phyloP scores from a whole-genome alignment of 2,113 vertebrate species.

The Aegotheles bennettii region DNA sequence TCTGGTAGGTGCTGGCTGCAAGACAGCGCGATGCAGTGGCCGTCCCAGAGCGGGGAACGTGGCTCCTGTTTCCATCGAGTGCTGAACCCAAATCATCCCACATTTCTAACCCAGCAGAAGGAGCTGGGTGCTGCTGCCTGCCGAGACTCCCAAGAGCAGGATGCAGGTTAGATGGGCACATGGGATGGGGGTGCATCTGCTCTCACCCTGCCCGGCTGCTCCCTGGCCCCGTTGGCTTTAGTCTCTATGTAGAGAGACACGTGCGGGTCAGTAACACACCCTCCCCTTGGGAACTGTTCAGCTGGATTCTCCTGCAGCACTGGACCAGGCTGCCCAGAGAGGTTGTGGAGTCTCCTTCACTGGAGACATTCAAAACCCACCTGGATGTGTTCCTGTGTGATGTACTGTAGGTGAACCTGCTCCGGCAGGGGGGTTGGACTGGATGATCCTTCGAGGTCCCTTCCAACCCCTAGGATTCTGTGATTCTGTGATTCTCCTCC shows the following conservation, averaged over 20 bases:
- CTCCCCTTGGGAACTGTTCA: accelerated
- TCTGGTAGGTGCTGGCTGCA: background rate
- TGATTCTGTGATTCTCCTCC: too few relatives aligned
- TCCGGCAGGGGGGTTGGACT: too few relatives aligned
- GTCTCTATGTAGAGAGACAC: background rate
- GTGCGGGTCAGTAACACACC: background rate
- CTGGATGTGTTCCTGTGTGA: too few relatives aligned
- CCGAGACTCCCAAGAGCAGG: background rate
- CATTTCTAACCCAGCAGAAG: background rate
- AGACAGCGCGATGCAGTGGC: accelerated
- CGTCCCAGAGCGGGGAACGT: accelerated
- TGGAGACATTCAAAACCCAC: too few relatives aligned
- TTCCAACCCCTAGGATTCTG: too few relatives aligned
- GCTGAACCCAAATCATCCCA: background rate
- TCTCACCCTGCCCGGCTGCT: background rate
- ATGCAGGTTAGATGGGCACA: background rate
- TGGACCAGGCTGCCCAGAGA: too few relatives aligned
- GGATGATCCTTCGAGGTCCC: too few relatives aligned
- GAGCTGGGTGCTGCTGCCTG: background rate
- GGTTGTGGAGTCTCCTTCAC: too few relatives aligned
- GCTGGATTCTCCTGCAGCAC: background rate
- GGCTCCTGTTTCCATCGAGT: background rate
- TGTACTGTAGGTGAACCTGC: too few relatives aligned
- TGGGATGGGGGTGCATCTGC: background rate
- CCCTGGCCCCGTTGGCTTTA: background rate